Evolutionary conservation across 2,888 invertebrate species (phyloP).

Genomic region (Cheiracanthium punctorium): DNA sequence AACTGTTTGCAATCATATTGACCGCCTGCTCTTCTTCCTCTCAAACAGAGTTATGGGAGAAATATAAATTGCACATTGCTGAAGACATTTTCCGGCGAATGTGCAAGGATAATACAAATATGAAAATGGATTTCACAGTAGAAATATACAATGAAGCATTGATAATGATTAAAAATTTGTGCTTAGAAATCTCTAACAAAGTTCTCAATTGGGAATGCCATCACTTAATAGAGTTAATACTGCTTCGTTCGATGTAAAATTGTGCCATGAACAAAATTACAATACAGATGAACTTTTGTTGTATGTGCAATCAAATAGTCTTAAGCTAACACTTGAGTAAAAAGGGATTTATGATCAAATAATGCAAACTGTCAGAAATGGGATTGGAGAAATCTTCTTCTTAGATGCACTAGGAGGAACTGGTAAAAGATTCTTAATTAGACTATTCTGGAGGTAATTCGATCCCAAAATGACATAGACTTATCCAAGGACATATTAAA

Average conservation of each 20-base stretch:
- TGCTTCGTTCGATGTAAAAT: conserved; percentile 32
- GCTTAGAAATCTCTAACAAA: conserved; percentile 32
- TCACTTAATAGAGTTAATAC: conserved; percentile 8
- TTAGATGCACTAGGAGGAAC: conserved; percentile 76
- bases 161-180: not conserved
- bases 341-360: conserved; percentile 52
- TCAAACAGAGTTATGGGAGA: no score
- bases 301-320: conserved; percentile 33
- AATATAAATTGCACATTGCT: no score
- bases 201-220: conserved; percentile 24
- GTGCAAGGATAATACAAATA: no score
- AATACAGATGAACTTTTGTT: conserved; percentile 3
- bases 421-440: conserved; percentile 76
- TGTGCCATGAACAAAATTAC: conserved; percentile 22
- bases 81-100: no score
- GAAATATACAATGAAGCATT: no score
- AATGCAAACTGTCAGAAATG: conserved; percentile 35
- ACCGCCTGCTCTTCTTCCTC: no score
- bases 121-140: no score
- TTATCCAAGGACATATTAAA: no score
- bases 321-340: conserved; percentile 36
- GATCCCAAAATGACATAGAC: conserved; percentile 68
- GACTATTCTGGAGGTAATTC: conserved; percentile 74
- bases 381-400: conserved; percentile 71
- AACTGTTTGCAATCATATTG: no score